Evolutionary conservation across 2,888 invertebrate genomes (phyloP).

Genomic region (Euzophera pinguis): DNA sequence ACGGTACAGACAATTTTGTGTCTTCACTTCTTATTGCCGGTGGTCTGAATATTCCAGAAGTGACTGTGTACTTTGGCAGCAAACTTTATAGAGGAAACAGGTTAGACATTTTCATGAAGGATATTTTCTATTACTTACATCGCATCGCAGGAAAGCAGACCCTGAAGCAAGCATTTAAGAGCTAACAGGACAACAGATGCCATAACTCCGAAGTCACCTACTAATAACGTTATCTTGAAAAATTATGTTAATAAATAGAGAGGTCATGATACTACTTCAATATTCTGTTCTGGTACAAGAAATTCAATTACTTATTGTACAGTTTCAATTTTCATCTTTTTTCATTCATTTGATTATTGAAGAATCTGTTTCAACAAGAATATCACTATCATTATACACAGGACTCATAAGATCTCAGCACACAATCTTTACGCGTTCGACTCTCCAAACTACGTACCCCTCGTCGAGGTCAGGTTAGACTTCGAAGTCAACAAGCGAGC

Average conservation of each 20-base stretch:
- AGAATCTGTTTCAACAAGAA: neutral
- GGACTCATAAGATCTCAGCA: slow-evolving; percentile 88
- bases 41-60: slow-evolving; percentile 94
- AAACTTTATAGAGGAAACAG: slow-evolving; percentile 93
- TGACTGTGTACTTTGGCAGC: slow-evolving; percentile 93
- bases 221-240: too few relatives aligned
- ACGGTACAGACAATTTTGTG: slow-evolving; percentile 96
- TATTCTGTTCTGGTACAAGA: too few relatives aligned
- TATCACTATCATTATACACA: slow-evolving; percentile 29
- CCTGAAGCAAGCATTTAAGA: too few relatives aligned
- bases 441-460: slow-evolving; percentile 91
- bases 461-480: slow-evolving; percentile 90
- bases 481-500: slow-evolving; percentile 82
- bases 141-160: too few relatives aligned
- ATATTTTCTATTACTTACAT: too few relatives aligned
- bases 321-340: too few relatives aligned
- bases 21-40: slow-evolving; percentile 94
- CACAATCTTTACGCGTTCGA: slow-evolving; percentile 88
- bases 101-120: slow-evolving; percentile 27
- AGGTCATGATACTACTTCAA: too few relatives aligned
- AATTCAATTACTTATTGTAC: too few relatives aligned
- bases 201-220: too few relatives aligned
- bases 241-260: too few relatives aligned
- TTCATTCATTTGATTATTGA: too few relatives aligned
- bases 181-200: too few relatives aligned